Evolutionary conservation across 2,797 vertebrate genomes (phyloP).

Genomic region (Microchirus variegatus): DNA sequence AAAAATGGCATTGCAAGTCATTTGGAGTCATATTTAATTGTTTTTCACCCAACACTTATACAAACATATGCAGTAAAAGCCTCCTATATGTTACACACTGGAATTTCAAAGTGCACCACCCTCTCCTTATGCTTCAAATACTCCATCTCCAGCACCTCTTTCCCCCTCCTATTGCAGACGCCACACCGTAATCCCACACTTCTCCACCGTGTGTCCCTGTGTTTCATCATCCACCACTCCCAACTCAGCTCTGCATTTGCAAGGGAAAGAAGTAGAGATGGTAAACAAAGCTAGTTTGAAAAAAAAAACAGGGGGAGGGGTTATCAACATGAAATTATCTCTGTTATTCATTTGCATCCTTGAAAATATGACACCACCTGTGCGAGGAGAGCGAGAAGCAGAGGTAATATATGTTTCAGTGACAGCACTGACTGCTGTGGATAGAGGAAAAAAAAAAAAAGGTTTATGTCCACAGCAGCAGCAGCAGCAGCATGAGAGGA

Average conservation of each 20-base stretch:
- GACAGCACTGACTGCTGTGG: slow-evolving; percentile 55
- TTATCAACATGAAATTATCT: slow-evolving; percentile 18
- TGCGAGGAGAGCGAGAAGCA: slow-evolving; percentile 39
- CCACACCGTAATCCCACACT: slow-evolving; percentile 16
- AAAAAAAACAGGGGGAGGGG: slow-evolving; percentile 8
- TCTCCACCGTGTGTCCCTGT: slow-evolving; percentile 50
- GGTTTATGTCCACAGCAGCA: slow-evolving; percentile 56
- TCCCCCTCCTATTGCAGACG: slow-evolving; percentile 12
- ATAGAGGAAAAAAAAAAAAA: slow-evolving; percentile 37
- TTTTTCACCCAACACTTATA: too few relatives aligned
- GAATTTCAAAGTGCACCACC: too few relatives aligned
- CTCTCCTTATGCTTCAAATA: too few relatives aligned
- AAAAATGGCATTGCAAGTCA: too few relatives aligned
- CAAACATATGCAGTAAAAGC: too few relatives aligned
- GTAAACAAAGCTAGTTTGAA: slow-evolving; percentile 49
- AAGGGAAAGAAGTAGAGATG: slow-evolving; percentile 35
- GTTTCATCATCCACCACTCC: slow-evolving; percentile 55
- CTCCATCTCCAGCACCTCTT: too few relatives aligned
- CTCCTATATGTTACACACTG: too few relatives aligned
- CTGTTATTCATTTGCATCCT: slow-evolving; percentile 49
- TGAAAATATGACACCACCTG: slow-evolving; percentile 48
- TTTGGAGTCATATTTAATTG: too few relatives aligned
- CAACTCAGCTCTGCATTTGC: slow-evolving; percentile 40
- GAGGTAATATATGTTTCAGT: slow-evolving; percentile 63
- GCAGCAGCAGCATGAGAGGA: slow-evolving; percentile 30